Percentiles rank a stretch among this genome's conserved stretches.
These are phyloP conservation scores for Oenanthe melanoleuca DNA, from an alignment of 2,113 vertebrate genomes.

Conservation along the genomic window DNA sequence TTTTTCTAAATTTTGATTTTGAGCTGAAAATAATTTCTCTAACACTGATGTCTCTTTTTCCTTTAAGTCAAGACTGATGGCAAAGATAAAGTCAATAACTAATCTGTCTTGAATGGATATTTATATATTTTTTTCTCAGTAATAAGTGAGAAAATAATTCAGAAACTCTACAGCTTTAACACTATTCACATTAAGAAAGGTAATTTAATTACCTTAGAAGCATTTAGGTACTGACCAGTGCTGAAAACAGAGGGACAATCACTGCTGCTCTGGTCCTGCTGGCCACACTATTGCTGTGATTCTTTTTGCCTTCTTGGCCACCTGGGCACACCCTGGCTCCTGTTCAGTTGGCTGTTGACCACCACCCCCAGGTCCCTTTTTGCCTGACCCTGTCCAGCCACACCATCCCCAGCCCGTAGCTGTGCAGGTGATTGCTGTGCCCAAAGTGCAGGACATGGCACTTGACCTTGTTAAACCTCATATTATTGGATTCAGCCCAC, in stretches of 20 bases:
- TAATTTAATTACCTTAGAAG: not conserved
- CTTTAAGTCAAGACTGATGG: not conserved
- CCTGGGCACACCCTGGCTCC: not conserved
- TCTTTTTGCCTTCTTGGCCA: not conserved
- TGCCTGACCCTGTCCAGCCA: not conserved
- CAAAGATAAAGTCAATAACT: not conserved
- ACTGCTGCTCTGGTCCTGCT: not conserved
- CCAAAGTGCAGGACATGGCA: not conserved
- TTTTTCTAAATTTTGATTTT: not conserved
- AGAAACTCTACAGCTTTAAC: not conserved
- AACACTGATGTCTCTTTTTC: not conserved
- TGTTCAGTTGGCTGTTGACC: fast-evolving
- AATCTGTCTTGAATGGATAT: not conserved
- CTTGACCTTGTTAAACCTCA: not conserved
- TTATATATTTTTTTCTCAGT: not conserved
- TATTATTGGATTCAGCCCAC: not conserved
- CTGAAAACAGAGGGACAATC: not conserved
- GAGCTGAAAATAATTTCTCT: not conserved
- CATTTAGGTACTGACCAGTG: not conserved
- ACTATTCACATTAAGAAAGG: not conserved
- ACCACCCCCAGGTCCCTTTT: not conserved
- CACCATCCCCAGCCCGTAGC: fast-evolving
- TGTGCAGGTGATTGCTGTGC: not conserved
- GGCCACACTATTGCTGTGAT: not conserved
- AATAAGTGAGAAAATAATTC: not conserved